Percentiles rank a stretch among this genome's conserved stretches.
These are phyloP conservation scores for Oppia nitens DNA, from an alignment of 1,140 invertebrate genomes.

Conservation along the genomic window DNA sequence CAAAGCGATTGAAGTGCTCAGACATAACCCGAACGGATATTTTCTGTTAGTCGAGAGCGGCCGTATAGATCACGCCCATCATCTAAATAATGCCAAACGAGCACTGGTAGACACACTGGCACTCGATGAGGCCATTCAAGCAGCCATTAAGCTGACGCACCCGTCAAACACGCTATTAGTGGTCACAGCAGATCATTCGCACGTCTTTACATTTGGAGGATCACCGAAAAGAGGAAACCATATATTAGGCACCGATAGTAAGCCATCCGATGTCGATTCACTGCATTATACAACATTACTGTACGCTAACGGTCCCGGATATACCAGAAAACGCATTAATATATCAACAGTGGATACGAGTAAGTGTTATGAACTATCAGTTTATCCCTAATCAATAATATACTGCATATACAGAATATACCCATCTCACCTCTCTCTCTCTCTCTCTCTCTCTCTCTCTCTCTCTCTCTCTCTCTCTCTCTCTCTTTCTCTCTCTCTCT, in stretches of 20 bases:
- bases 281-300: slow-evolving; percentile 57
- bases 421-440: too few relatives aligned
- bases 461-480: too few relatives aligned
- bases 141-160: slow-evolving; percentile 24
- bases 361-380: background rate
- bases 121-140: slow-evolving; percentile 23
- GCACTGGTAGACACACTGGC: slow-evolving; percentile 24
- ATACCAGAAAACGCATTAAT: background rate
- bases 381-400: too few relatives aligned
- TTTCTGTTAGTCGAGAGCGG: slow-evolving; percentile 34
- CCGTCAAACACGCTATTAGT: slow-evolving; percentile 22
- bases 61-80: slow-evolving; percentile 67
- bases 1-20: slow-evolving; percentile 29
- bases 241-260: slow-evolving; percentile 20
- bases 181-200: slow-evolving; percentile 21
- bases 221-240: slow-evolving; percentile 19
- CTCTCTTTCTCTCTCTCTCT: too few relatives aligned
- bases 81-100: slow-evolving; percentile 34
- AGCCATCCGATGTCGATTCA: background rate
- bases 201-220: slow-evolving; percentile 15
- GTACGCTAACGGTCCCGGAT: slow-evolving; percentile 59
- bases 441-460: too few relatives aligned
- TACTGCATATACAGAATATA: too few relatives aligned
- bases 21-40: slow-evolving; percentile 29
- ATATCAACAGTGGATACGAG: background rate